Evolutionary conservation across 2,888 invertebrate species (phyloP).

Genomic region (Nomada ruficornis): DNA sequence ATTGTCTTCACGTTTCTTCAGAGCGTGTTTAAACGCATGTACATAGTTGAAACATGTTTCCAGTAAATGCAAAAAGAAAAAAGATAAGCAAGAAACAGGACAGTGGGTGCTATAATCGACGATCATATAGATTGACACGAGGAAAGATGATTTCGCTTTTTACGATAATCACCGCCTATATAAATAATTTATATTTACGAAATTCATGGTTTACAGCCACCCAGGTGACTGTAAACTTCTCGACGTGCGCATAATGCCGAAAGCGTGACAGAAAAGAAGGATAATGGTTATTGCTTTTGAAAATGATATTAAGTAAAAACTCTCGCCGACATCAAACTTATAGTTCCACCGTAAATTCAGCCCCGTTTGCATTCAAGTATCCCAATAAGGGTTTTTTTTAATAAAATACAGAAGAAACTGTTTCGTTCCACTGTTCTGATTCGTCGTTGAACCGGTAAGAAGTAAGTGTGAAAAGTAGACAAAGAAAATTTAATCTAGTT

Average conservation of each 20-base stretch:
- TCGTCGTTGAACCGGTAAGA: background rate
- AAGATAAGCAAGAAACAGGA: background rate
- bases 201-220: background rate
- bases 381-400: conserved; percentile 1
- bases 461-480: too few species aligned
- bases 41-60: background rate
- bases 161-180: background rate
- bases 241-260: background rate
- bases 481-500: too few species aligned
- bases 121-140: background rate
- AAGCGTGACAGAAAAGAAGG: background rate
- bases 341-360: background rate
- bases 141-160: background rate
- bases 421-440: background rate
- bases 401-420: background rate
- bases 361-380: background rate
- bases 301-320: background rate
- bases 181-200: conserved; percentile 18
- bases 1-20: background rate
- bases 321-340: background rate
- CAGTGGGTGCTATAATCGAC: background rate
- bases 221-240: background rate
- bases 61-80: background rate
- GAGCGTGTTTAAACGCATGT: background rate
- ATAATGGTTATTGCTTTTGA: conserved; percentile 18